Evolutionary conservation across 2,888 invertebrate species (phyloP).

Genomic region (Drosophila tripunctata): DNA sequence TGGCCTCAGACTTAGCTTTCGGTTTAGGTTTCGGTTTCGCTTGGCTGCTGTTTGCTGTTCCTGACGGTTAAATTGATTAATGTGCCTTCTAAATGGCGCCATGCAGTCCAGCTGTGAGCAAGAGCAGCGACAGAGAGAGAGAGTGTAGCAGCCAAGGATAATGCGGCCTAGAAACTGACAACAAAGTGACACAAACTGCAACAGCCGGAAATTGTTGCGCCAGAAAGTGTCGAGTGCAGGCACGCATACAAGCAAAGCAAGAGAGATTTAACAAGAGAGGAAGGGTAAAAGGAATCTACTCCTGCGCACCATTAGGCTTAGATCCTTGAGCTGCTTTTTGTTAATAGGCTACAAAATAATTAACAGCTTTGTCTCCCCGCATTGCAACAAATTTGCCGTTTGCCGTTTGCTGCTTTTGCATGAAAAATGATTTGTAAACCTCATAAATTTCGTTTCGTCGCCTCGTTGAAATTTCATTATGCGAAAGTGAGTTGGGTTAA

Average conservation of each 20-base stretch:
- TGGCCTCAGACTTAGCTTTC: slow-evolving; percentile 52
- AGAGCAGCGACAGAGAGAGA: not conserved
- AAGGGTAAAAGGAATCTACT: not conserved
- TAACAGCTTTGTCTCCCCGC: slow-evolving; percentile 57
- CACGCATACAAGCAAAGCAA: not conserved
- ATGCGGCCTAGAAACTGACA: slow-evolving; percentile 30
- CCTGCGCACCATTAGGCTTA: slow-evolving; percentile 21
- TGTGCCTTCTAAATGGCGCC: slow-evolving; percentile 76
- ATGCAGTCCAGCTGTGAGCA: slow-evolving; percentile 25
- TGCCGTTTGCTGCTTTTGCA: slow-evolving; percentile 7
- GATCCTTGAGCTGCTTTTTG: slow-evolving; percentile 38
- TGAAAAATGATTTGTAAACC: slow-evolving; percentile 67
- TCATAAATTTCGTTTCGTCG: slow-evolving; percentile 62
- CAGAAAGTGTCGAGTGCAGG: slow-evolving; percentile 65
- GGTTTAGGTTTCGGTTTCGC: slow-evolving; percentile 77
- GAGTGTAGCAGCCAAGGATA: not conserved
- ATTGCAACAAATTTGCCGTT: slow-evolving; percentile 50
- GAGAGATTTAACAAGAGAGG: too few relatives aligned
- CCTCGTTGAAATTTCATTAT: slow-evolving; percentile 71
- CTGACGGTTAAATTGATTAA: slow-evolving; percentile 74
- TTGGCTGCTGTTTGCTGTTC: slow-evolving; percentile 61
- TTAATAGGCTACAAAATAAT: slow-evolving; percentile 72
- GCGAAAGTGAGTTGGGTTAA: slow-evolving; percentile 76
- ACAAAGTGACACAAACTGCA: slow-evolving; percentile 55
- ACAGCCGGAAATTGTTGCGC: slow-evolving; percentile 64